Percentiles rank a stretch among this genome's conserved stretches.
phyloP scores from a whole-genome alignment of 2,113 vertebrate genomes.

The Numenius arquata region DNA sequence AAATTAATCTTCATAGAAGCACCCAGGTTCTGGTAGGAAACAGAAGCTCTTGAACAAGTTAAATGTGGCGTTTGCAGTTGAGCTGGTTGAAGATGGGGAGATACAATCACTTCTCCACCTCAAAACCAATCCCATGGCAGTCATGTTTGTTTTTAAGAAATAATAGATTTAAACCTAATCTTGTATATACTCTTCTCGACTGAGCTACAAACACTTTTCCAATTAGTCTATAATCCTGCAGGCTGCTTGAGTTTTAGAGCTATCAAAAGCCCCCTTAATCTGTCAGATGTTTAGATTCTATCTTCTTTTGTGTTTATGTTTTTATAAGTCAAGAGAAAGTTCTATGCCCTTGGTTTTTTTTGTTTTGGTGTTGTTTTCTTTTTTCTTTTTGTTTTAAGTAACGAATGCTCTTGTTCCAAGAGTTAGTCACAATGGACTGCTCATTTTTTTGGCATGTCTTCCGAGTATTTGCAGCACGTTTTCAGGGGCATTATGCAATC shows the following conservation, averaged over 20 bases:
- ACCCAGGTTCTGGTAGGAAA: neutral
- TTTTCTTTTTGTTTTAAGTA: neutral
- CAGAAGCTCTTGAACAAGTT: neutral
- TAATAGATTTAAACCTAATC: neutral
- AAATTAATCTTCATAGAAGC: neutral
- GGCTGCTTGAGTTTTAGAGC: neutral
- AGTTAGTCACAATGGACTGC: slow-evolving; percentile 8
- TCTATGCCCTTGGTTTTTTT: neutral
- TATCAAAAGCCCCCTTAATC: neutral
- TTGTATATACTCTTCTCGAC: neutral
- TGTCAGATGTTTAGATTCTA: neutral
- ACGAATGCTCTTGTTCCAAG: neutral
- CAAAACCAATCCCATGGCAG: neutral
- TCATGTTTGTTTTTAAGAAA: neutral
- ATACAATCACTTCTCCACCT: neutral
- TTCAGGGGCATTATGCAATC: slow-evolving; percentile 26
- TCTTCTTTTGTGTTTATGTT: neutral
- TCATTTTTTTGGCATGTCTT: slow-evolving; percentile 14
- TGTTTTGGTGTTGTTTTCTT: neutral
- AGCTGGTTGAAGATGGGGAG: neutral
- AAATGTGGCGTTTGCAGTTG: neutral
- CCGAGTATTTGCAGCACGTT: neutral
- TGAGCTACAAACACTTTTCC: neutral
- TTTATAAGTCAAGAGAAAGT: neutral
- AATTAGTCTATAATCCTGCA: neutral